A percentile compares a stretch with the other conserved stretches of the same genome.
Evolutionary conservation across 2,113 vertebrate genomes (phyloP).

Genomic region (Megaleporinus macrocephalus): DNA sequence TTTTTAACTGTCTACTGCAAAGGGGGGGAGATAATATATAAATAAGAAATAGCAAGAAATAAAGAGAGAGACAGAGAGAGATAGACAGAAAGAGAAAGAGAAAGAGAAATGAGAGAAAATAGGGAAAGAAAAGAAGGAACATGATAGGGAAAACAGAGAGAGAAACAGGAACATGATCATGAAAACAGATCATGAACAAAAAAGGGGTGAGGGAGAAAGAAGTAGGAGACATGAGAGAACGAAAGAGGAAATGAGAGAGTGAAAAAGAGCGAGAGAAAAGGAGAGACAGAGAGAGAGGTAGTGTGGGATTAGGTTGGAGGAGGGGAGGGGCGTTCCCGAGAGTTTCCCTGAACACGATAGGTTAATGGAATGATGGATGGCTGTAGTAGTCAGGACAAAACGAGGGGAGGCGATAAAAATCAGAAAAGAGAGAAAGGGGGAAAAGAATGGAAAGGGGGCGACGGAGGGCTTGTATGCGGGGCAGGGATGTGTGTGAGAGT

Average conservation of each 20-base stretch:
- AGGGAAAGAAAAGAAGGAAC: background rate
- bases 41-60: background rate
- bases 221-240: background rate
- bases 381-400: conserved; percentile 95
- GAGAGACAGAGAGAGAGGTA: background rate
- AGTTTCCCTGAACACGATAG: conserved; percentile 87
- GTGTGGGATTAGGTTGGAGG: conserved; percentile 43
- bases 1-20: conserved; percentile 63
- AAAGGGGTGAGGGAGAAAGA: background rate
- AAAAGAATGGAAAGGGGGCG: conserved; percentile 68
- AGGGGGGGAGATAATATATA: background rate
- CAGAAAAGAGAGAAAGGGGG: conserved; percentile 72
- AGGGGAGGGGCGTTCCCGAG: conserved; percentile 82
- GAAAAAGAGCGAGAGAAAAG: background rate
- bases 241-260: background rate
- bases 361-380: conserved; percentile 99
- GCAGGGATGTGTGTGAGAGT: conserved; percentile 58
- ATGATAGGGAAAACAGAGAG: background rate
- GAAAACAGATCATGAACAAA: too few relatives aligned
- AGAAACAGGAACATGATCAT: too few relatives aligned
- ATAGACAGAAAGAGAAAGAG: too few relatives aligned
- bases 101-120: too few relatives aligned
- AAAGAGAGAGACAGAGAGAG: too few relatives aligned
- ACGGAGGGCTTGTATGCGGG: conserved; percentile 84
- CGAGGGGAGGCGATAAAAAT: conserved; percentile 78